phyloP scores from a whole-genome alignment of 2,113 vertebrate species.

The Paralichthys olivaceus region DNA sequence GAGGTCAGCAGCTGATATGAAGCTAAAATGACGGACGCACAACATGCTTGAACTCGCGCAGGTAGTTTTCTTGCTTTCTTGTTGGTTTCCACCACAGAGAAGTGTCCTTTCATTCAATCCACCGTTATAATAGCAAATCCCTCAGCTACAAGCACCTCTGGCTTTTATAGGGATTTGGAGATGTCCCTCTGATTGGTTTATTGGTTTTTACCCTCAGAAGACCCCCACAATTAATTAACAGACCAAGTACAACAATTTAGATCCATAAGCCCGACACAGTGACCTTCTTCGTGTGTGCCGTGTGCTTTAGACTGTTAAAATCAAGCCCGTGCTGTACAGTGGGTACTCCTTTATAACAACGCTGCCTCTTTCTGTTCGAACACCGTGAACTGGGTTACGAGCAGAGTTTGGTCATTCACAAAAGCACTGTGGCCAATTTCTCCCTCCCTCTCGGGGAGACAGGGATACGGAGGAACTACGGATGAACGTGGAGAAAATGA shows the following conservation, averaged over 20 bases:
- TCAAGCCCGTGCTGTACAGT: neutral
- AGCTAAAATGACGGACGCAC: too few species aligned
- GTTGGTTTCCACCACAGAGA: too few species aligned
- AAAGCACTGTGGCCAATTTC: slow-evolving; percentile 2
- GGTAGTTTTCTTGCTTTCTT: too few species aligned
- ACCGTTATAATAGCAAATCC: too few species aligned
- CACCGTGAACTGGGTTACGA: neutral
- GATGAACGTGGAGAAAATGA: slow-evolving; percentile 26
- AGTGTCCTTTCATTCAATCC: too few species aligned
- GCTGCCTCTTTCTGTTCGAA: neutral
- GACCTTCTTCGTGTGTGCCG: neutral
- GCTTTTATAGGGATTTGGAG: too few species aligned
- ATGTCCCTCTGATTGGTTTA: too few species aligned
- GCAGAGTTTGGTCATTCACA: slow-evolving; percentile 1
- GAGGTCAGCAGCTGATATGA: too few species aligned
- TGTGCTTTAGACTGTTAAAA: neutral
- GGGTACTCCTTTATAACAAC: neutral
- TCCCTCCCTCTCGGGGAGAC: neutral
- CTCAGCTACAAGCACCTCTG: too few species aligned
- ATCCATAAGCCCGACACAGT: neutral
- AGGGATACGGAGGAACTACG: slow-evolving; percentile 10
- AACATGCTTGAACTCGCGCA: too few species aligned
- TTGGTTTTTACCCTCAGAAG: too few species aligned
- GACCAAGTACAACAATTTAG: neutral
- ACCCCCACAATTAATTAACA: too few species aligned